A percentile compares a stretch with the other conserved stretches of the same genome.
Conservation (phyloP, 2,888 invertebrate genomes). For the Aleiodes alternator region DNA sequence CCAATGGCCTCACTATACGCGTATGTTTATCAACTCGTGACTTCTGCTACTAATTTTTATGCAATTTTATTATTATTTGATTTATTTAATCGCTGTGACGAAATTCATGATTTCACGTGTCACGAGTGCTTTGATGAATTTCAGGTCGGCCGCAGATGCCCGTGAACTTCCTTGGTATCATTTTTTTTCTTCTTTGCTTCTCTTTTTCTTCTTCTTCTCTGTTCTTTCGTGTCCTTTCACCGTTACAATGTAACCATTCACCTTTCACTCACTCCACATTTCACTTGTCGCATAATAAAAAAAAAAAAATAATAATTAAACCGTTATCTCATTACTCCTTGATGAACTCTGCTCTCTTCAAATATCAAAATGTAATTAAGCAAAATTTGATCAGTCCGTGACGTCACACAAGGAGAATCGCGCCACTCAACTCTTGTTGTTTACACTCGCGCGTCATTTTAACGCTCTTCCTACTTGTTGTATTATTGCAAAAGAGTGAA, state of each 20-base stretch:
- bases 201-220: background rate
- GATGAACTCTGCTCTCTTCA: background rate
- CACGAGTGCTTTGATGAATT: constrained; percentile 44
- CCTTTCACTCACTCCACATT: constrained; percentile 16
- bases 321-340: background rate
- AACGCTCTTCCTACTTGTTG: background rate
- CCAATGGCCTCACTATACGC: background rate
- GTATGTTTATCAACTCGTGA: constrained; percentile 1
- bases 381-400: constrained; percentile 38
- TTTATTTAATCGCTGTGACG: constrained; percentile 1
- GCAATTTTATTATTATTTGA: background rate
- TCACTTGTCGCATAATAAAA: background rate
- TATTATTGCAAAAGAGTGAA: constrained; percentile 6
- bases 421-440: constrained; percentile 44
- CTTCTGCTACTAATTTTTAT: background rate
- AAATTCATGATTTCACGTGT: constrained; percentile 43
- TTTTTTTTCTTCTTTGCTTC: background rate
- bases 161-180: constrained; percentile 33
- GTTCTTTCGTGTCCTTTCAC: constrained; percentile 29
- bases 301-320: background rate
- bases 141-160: constrained; percentile 20
- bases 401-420: constrained; percentile 45
- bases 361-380: background rate
- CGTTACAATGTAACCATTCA: constrained; percentile 23
- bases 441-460: constrained; percentile 48